Conservation (phyloP, 1,140 invertebrate species). For the Mylabris phalerata region DNA sequence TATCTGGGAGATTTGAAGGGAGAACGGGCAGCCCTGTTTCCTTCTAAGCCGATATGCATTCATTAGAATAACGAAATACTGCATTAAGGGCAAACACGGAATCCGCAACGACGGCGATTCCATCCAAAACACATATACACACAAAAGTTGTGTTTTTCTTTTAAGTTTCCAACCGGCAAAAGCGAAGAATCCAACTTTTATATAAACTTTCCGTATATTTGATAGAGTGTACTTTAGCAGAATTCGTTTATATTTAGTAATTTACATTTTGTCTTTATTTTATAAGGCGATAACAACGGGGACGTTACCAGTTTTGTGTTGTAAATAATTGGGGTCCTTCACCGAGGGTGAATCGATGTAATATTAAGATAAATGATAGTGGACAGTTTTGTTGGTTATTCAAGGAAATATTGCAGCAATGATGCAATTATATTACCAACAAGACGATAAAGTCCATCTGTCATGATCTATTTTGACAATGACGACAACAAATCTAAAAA, state of each 20-base stretch:
- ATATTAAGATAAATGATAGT: too few species aligned
- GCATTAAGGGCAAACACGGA: slow-evolving; percentile 24
- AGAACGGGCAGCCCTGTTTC: slow-evolving; percentile 2
- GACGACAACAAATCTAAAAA: too few species aligned
- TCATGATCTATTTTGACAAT: too few species aligned
- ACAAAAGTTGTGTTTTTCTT: slow-evolving; percentile 29
- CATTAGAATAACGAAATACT: slow-evolving; percentile 32
- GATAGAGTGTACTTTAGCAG: too few species aligned
- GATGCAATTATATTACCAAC: too few species aligned
- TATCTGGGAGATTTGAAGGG: neutral
- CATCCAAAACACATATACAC: neutral
- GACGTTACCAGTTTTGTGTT: neutral
- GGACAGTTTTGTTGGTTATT: too few species aligned
- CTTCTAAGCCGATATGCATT: slow-evolving; percentile 32
- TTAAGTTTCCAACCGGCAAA: slow-evolving; percentile 23
- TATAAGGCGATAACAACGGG: neutral
- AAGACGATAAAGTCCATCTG: too few species aligned
- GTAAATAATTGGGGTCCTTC: neutral
- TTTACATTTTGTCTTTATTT: too few species aligned
- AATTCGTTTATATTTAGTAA: too few species aligned
- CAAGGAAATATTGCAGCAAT: too few species aligned
- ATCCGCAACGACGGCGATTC: slow-evolving; percentile 20
- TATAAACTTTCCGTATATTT: too few species aligned
- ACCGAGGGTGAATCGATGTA: neutral
- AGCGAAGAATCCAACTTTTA: neutral